Percentiles rank a stretch among this genome's conserved stretches.
These are phyloP conservation scores for Apoda limacodes DNA, from an alignment of 2,888 invertebrate species.

Conservation along the genomic window DNA sequence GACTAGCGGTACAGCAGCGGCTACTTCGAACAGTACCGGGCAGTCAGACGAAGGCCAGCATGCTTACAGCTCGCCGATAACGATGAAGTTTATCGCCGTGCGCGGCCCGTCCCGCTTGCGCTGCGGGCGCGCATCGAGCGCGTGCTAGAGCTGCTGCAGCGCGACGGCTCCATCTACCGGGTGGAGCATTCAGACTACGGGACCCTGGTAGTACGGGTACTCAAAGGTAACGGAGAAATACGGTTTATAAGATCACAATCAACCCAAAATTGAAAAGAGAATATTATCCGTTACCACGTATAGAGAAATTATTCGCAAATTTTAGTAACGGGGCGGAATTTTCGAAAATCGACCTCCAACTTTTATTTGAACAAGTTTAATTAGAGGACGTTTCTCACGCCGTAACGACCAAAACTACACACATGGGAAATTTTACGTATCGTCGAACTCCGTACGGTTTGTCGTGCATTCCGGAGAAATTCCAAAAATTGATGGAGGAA, in stretches of 20 bases:
- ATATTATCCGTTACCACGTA: too few relatives aligned
- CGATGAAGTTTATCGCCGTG: too few relatives aligned
- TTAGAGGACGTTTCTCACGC: constrained; percentile 15
- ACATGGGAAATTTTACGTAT: constrained; percentile 20
- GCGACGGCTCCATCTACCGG: constrained; percentile 18
- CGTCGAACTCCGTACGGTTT: constrained; percentile 19
- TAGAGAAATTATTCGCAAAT: too few relatives aligned
- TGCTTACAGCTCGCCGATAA: constrained; percentile 9
- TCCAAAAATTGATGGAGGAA: too few relatives aligned
- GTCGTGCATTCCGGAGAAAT: constrained; percentile 19
- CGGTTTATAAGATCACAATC: constrained; percentile 24
- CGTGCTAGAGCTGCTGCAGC: constrained; percentile 17
- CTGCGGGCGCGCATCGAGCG: constrained; percentile 14
- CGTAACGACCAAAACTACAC: constrained; percentile 18
- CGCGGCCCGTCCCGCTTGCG: too few relatives aligned
- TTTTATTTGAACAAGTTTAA: constrained; percentile 7
- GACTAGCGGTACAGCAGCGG: too few relatives aligned
- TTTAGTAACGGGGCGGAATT: constrained; percentile 6
- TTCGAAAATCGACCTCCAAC: constrained; percentile 8
- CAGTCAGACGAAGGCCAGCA: too few relatives aligned
- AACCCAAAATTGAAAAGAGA: constrained; percentile 22
- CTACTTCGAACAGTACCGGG: too few relatives aligned
- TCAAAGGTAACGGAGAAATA: constrained; percentile 18
- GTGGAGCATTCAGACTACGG: constrained; percentile 21
- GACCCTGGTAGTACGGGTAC: constrained; percentile 22